Base-by-base conservation (phyloP, 2,797 vertebrate species). In the Buceros bicornis region DNA sequence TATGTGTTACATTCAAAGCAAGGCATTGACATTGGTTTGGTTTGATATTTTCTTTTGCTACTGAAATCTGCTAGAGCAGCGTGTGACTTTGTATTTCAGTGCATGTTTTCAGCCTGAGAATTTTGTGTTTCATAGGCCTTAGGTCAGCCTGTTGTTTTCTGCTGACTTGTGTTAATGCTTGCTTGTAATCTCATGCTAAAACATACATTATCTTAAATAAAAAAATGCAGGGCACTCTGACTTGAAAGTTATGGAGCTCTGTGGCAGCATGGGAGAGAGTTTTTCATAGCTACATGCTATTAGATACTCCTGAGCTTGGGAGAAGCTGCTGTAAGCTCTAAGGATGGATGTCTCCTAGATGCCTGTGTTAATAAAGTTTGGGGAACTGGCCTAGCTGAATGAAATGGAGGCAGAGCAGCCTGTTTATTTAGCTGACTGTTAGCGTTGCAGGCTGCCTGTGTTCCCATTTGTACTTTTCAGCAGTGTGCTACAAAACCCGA, bases 401-500 rank as follows among this genome's bases (percentile, higher is more conserved):
- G 86, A 91, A 91, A 90, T 93, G 90, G 92, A 94, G 90, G 73
- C 72, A 87, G 67, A 87, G 45, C 72, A 86, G 72, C 25, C 25
- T 72, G 33, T 91, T 88, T 94, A 73, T 95, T 83, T 94, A 90
- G 80, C 91, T 90, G 88, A 78, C 19, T 91, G 35, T 71, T 92
- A 35, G 33, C 72, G 72, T 58, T 93, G 88, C 90, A 92, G 80
- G 1, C 64, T 95, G 89, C 79, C 87, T 73, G 51, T 28, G 71
- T 66, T 97, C n/a, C 65, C 45, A 7, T 94, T 94, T 87, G 66
- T 88, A 53, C 77, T 95, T 94, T 70, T 86, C 90, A 92, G 96
- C 90, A 87, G 53, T 4, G 48, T 54, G 81, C 86, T 92, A 54
- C 65, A 83, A 91, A 95, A 94, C 19, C 69, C 25, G 58, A 93